Evolutionary conservation across 2,113 vertebrate genomes (phyloP).

Genomic region (Apteryx mantelli): DNA sequence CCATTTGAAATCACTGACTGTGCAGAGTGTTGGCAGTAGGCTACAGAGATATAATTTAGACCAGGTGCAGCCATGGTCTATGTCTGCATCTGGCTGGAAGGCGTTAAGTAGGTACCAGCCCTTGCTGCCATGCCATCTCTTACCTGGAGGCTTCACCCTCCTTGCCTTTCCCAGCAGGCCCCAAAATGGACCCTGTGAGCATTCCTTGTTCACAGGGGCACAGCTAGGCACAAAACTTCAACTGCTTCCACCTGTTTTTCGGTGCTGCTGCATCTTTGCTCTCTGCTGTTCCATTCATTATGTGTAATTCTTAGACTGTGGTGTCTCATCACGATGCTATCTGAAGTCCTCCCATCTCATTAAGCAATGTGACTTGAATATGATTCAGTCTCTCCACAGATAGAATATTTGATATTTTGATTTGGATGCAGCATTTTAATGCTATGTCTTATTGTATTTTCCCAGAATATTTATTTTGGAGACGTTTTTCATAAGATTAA

Average conservation of each 20-base stretch:
- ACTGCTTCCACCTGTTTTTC: neutral
- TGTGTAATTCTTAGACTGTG: neutral
- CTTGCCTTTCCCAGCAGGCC: neutral
- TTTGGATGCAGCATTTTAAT: neutral
- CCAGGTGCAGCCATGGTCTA: fast-evolving
- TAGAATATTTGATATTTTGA: neutral
- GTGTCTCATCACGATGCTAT: neutral
- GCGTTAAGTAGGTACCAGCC: neutral
- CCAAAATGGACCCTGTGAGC: neutral
- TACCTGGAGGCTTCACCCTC: neutral
- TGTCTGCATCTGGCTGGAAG: neutral
- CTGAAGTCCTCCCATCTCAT: neutral
- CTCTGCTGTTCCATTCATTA: neutral
- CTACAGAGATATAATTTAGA: neutral
- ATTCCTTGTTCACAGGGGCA: neutral
- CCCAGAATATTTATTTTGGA: neutral
- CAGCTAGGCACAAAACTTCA: neutral
- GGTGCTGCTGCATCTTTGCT: neutral
- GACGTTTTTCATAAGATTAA: neutral
- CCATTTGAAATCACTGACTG: fast-evolving
- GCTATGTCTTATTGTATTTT: neutral
- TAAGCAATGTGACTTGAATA: neutral
- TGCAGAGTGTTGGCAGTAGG: neutral
- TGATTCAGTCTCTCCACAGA: fast-evolving
- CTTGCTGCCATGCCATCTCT: neutral